These are phyloP conservation scores for Pteromalus puparum DNA, from an alignment of 1,140 invertebrate genomes.

Conservation along the genomic window DNA sequence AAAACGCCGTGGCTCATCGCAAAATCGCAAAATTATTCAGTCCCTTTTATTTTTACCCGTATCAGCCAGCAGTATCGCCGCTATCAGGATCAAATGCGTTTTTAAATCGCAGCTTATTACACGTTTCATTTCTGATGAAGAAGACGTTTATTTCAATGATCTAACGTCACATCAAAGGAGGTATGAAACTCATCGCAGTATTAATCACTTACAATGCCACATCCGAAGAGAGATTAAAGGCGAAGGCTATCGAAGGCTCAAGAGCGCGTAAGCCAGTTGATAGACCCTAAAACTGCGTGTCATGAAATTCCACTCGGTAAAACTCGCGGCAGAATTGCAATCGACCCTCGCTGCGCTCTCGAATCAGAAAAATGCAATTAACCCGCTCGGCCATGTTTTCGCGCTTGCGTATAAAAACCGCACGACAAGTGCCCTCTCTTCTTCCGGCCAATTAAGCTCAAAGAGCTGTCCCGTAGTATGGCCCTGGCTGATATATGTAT, in stretches of 20 bases:
- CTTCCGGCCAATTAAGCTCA: constrained; percentile 5
- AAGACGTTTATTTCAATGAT: no score
- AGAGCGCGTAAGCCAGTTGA: background rate
- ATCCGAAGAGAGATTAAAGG: background rate
- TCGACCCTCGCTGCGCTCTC: background rate
- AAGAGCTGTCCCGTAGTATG: background rate
- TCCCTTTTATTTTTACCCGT: background rate
- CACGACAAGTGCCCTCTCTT: background rate
- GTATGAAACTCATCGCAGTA: no score
- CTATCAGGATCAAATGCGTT: background rate
- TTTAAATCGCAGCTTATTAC: background rate
- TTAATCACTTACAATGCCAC: no score
- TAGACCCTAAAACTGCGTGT: background rate
- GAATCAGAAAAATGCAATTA: constrained; percentile 28
- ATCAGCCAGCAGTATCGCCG: background rate
- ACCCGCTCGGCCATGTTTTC: background rate
- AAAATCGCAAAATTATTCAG: constrained; percentile 33
- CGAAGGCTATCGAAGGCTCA: background rate
- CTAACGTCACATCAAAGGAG: no score
- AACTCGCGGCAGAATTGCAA: background rate
- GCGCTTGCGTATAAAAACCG: background rate
- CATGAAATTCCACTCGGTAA: background rate
- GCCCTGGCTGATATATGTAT: no score
- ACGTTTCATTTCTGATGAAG: background rate
- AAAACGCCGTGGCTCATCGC: background rate